phyloP scores from a whole-genome alignment of 2,888 invertebrate species.

The Dryobotodes eremita region DNA sequence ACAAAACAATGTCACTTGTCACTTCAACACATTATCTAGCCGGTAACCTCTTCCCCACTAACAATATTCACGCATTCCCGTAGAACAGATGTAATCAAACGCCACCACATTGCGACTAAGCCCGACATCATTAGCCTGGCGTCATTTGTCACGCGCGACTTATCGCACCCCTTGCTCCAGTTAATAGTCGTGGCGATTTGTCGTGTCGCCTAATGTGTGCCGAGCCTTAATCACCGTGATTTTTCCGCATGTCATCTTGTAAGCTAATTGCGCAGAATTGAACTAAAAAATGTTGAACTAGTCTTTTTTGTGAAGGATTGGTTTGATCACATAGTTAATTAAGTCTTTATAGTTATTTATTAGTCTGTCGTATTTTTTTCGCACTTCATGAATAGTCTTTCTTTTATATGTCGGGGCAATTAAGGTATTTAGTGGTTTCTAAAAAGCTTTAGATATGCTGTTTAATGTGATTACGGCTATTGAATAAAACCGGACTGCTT shows the following conservation, averaged over 20 bases:
- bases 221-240: constrained; percentile 65
- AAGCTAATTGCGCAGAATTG: constrained; percentile 37
- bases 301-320: constrained; percentile 4
- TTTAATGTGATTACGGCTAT: not conserved
- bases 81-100: constrained; percentile 67
- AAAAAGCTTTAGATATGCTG: not conserved
- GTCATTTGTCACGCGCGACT: constrained; percentile 82
- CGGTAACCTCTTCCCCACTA: constrained; percentile 5
- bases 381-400: not conserved
- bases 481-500: not conserved
- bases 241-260: constrained; percentile 62
- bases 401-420: not conserved
- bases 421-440: not conserved
- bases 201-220: constrained; percentile 69
- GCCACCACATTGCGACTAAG: constrained; percentile 61
- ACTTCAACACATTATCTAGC: not conserved
- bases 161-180: constrained; percentile 78
- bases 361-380: not conserved
- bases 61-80: constrained; percentile 51
- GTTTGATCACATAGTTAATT: constrained; percentile 1
- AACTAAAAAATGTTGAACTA: constrained; percentile 4
- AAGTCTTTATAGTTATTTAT: constrained; percentile 27
- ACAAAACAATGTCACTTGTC: not conserved
- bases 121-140: constrained; percentile 77
- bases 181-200: constrained; percentile 79